A percentile compares a stretch with the other conserved stretches of the same genome.
Evolutionary conservation across 2,113 vertebrate species (phyloP).

Genomic region (Aspidoscelis tigris): DNA sequence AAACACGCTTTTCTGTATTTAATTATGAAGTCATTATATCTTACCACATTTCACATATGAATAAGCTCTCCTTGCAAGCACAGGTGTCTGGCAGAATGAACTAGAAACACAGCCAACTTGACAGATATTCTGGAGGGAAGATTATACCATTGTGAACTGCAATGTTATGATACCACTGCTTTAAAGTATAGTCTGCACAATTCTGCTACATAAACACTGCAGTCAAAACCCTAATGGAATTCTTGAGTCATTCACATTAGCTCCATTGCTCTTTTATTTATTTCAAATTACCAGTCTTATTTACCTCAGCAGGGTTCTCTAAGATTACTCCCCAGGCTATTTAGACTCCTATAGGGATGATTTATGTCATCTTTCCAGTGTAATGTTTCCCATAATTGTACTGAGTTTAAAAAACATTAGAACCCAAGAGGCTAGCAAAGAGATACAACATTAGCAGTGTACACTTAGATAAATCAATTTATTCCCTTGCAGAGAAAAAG

Average conservation of each 20-base stretch:
- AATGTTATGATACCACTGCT: constrained; percentile 48
- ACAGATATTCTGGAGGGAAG: constrained; percentile 49
- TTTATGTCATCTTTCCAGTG: constrained; percentile 64
- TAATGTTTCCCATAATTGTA: constrained; percentile 70
- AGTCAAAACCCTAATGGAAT: constrained; percentile 63
- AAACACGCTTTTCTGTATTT: not conserved
- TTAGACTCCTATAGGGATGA: constrained; percentile 65
- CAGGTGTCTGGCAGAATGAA: constrained; percentile 45
- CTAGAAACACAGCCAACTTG: constrained; percentile 42
- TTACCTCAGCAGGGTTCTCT: constrained; percentile 70
- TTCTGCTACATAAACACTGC: constrained; percentile 60
- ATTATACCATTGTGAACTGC: constrained; percentile 25
- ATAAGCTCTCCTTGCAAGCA: constrained; percentile 39
- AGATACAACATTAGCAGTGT: constrained; percentile 71
- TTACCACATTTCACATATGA: constrained; percentile 45
- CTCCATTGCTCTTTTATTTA: constrained; percentile 75
- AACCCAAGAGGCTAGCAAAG: constrained; percentile 69
- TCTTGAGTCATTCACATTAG: constrained; percentile 76
- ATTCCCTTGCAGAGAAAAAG: constrained; percentile 64
- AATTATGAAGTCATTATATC: constrained; percentile 25
- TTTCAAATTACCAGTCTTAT: constrained; percentile 80
- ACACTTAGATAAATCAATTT: constrained; percentile 75
- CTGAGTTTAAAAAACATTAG: constrained; percentile 73
- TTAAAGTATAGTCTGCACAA: constrained; percentile 46
- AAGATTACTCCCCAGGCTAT: constrained; percentile 56